Conservation (phyloP, 2,113 vertebrate genomes). For the Phyllostomus hastatus region DNA sequence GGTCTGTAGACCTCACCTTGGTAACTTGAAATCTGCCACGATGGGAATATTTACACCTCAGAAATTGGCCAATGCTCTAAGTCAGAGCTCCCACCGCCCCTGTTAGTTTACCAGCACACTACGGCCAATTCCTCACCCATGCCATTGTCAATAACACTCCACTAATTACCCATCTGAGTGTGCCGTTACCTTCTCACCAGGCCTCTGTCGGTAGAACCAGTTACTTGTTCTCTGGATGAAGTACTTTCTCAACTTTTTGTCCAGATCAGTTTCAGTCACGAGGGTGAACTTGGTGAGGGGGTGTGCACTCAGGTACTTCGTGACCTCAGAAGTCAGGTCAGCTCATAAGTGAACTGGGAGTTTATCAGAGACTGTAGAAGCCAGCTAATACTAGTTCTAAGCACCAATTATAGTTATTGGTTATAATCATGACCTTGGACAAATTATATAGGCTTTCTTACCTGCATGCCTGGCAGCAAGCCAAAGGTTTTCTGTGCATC, state of each 20-base stretch:
- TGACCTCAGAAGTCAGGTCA: not conserved
- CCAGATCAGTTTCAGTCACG: not conserved
- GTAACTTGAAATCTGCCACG: not conserved
- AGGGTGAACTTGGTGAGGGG: not conserved
- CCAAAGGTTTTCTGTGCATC: not conserved
- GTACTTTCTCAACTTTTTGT: not conserved
- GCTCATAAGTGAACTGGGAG: not conserved
- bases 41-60: not conserved
- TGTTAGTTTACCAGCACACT: not conserved
- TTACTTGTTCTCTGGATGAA: not conserved
- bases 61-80: not conserved
- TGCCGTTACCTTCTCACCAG: not conserved
- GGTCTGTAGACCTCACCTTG: not conserved
- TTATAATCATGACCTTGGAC: not conserved
- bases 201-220: not conserved
- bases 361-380: not conserved
- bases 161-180: not conserved
- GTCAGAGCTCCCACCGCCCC: not conserved
- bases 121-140: fast-evolving
- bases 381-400: not conserved
- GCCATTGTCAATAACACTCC: not conserved
- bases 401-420: not conserved
- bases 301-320: fast-evolving
- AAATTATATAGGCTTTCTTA: not conserved
- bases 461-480: not conserved